Evolutionary conservation across 2,888 invertebrate genomes (phyloP), one percentile per base, ranked within the genome.

Genomic region (Galerucella nymphaeae): DNA sequence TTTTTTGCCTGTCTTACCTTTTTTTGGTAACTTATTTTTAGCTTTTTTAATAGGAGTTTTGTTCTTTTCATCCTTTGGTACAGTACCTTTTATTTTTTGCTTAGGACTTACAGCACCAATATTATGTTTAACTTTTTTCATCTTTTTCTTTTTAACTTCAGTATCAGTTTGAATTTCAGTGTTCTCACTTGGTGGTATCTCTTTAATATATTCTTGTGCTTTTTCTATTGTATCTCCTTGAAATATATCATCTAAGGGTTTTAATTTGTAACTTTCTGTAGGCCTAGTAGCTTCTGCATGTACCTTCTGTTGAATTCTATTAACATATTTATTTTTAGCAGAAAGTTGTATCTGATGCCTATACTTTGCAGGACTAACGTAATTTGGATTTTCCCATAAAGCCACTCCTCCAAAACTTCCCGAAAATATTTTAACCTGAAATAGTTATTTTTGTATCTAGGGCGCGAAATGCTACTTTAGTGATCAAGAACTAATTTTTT

Each of bases 341-440:
- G 77, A 70, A 23, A 85, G 72, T 65, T 79, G 78, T 23, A 85
- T 75, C 74, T 91, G 89, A 83, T 93, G 92, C 23, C 97, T 90
- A 81, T 93, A 91, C 89, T 92, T 93, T 65, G 97, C 93, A 16
- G 99, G 99, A 75, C 97, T 95, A 0, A 97, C 89, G 87, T 97
- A 99, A 80, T 92, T 88, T 1, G 95, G 91, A 89, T 99, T 99
- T 84, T 97, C 95, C 95, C 98, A 99, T 69, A 99, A 87, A 23
- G 96, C 92, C 73, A 91, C 89, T 5, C 98, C 99, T 73, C 95
- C 93, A 88, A 99, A 99, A 82, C 98, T 98, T 6, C 95, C 95
- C 70, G 93, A 93, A 88, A 99, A 99, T 83, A 99, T 94, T 88
- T 97, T 96, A 0, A 99, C 95, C 86, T 94, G 88, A 82, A 92